Percentiles rank a stretch among this genome's conserved stretches.
These are phyloP conservation scores for Heteropelma amictum DNA, from an alignment of 2,888 invertebrate genomes.

Conservation along the genomic window DNA sequence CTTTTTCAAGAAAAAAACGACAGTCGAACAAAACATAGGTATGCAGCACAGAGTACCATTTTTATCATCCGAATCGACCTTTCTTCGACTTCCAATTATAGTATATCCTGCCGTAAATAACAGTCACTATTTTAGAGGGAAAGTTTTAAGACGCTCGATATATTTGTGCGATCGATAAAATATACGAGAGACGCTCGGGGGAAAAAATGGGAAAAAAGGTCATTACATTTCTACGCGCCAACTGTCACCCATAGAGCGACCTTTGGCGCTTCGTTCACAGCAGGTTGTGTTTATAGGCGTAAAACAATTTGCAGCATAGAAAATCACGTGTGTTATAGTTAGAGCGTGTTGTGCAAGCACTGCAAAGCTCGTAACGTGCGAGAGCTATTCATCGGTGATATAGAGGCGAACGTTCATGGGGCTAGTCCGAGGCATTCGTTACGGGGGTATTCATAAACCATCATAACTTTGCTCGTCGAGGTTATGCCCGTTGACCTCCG, in stretches of 20 bases:
- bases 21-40: too few species aligned
- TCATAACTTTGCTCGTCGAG: conserved; percentile 73
- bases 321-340: conserved; percentile 76
- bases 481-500: conserved; percentile 60
- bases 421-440: conserved; percentile 70
- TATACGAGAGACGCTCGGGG: background rate
- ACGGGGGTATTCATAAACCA: conserved; percentile 76
- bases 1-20: too few species aligned
- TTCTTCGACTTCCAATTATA: too few species aligned
- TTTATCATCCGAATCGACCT: too few species aligned
- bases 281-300: conserved; percentile 75
- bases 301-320: conserved; percentile 77
- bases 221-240: conserved; percentile 73
- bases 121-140: too few species aligned
- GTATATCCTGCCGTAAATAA: too few species aligned
- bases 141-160: background rate
- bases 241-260: conserved; percentile 66
- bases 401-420: conserved; percentile 49
- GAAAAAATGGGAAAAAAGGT: conserved; percentile 57
- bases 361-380: conserved; percentile 61
- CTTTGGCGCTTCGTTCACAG: conserved; percentile 61
- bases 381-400: conserved; percentile 42
- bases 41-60: too few species aligned
- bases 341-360: conserved; percentile 64
- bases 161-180: conserved; percentile 25